A percentile compares a stretch with the other conserved stretches of the same genome.
Evolutionary conservation across 2,113 vertebrate species (phyloP).

Genomic region (Hemiscyllium ocellatum): DNA sequence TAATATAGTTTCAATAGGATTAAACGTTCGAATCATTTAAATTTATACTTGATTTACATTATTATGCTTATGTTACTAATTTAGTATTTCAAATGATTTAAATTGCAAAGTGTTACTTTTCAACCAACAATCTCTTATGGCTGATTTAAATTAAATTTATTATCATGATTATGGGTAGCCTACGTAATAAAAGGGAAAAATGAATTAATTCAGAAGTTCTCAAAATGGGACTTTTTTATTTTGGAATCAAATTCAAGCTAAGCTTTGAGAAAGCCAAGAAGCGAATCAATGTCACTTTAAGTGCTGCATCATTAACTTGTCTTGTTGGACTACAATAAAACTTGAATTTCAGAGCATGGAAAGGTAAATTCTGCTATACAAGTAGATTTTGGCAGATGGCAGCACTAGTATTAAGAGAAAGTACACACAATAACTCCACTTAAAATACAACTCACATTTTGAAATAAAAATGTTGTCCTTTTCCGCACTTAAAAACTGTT

Average conservation of each 20-base stretch:
- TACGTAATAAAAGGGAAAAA: neutral
- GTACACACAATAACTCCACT: neutral
- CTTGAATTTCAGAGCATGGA: constrained; percentile 25
- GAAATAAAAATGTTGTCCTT: constrained; percentile 26
- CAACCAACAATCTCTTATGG: neutral
- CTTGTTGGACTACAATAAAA: too few species aligned
- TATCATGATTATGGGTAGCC: neutral
- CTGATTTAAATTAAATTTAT: neutral
- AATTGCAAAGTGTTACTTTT: neutral
- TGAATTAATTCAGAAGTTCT: neutral
- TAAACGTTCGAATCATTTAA: neutral
- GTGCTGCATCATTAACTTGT: neutral
- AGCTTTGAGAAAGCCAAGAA: neutral
- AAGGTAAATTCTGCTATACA: constrained; percentile 11
- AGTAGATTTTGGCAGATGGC: constrained; percentile 5
- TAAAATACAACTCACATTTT: neutral
- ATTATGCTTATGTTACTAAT: neutral
- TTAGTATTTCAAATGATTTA: neutral
- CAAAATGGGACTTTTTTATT: neutral
- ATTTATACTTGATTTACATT: neutral
- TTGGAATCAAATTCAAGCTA: neutral
- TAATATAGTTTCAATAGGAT: neutral
- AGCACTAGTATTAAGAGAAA: constrained; percentile 23
- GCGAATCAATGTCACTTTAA: neutral
- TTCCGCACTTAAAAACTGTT: constrained; percentile 65